phyloP scores from a whole-genome alignment of 2,797 vertebrate species.

The Hephaestus fuliginosus region DNA sequence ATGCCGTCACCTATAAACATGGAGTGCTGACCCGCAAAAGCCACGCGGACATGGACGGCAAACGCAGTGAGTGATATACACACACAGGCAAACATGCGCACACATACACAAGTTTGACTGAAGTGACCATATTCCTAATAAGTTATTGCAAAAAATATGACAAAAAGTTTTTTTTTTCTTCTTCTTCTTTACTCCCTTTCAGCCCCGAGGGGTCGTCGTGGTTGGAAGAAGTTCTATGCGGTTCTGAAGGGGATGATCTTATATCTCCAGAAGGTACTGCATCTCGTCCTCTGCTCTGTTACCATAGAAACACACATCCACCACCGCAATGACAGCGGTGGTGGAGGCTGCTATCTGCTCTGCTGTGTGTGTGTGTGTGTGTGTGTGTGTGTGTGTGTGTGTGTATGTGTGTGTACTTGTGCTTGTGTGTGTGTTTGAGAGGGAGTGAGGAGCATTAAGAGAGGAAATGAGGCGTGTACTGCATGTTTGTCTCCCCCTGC shows the following conservation, averaged over 20 bases:
- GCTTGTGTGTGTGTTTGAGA: conserved; percentile 21
- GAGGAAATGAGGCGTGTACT: conserved; percentile 32
- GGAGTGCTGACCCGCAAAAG: conserved; percentile 95
- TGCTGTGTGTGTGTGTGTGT: conserved; percentile 27
- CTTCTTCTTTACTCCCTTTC: conserved; percentile 18
- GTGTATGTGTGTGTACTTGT: conserved; percentile 25
- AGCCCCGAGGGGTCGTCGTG: conserved; percentile 96
- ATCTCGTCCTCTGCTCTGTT: conserved; percentile 70
- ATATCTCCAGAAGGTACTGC: conserved; percentile 95
- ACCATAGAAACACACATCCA: conserved; percentile 78
- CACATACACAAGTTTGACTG: background rate
- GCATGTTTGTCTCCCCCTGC: conserved; percentile 78
- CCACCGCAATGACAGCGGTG: conserved; percentile 60
- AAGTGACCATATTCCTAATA: background rate
- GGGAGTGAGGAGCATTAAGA: conserved; percentile 30
- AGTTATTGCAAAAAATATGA: background rate
- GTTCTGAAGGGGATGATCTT: conserved; percentile 97
- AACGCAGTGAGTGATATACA: conserved; percentile 90
- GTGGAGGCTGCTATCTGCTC: conserved; percentile 62
- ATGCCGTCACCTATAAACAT: conserved; percentile 95
- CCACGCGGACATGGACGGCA: conserved; percentile 97
- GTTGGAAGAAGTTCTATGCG: conserved; percentile 99
- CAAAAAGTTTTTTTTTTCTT: background rate
- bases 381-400: conserved; percentile 19
- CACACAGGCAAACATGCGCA: background rate